Evolutionary conservation across 2,797 vertebrate species (phyloP), one percentile per base, ranked within the genome.

Genomic region (Sebastes paucispinis): DNA sequence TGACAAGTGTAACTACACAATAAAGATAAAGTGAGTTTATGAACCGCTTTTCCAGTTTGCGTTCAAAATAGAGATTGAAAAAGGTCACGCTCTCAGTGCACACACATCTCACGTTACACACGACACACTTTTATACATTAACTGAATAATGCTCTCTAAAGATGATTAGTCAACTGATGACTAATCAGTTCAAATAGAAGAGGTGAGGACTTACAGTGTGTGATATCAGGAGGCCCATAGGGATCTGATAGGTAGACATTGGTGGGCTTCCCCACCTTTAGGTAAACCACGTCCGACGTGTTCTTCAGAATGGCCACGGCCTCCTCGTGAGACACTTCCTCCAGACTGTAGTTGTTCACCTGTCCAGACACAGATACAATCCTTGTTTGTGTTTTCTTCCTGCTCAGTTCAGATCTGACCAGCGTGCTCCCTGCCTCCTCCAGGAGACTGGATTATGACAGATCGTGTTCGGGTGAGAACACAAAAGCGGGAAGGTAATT

Each of bases 261-360:
- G 87, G 97, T 98, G 85, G 98, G 97, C 82, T 99, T 99, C 57
- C 97, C 98, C 91, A 98, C 97, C 95, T 99, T 99, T 80, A 99
- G 93, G 91, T 98, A 98, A 52, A 99, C 98, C 73, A 99, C 97
- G 79, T 99, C 98, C 2, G 96, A 97, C 0, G 98, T 99, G 91
- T 98, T 98, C 96, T 99, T 99, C 95, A 99, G 81, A 92, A 99
- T 97, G 10, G 96, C 97, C 93, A 99, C 98, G 2, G 98, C 98
- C 88, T 99, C 98, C 93, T 99, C 98, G 29, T 99, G 98, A 54
- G 97, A 98, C 71, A 99, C 97, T 91, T 99, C 98, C 95, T 99
- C 98, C 95, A 99, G 95, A 89, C 97, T 97, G 95, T 98, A 99
- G 92, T 98, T 98, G 94, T 98, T 99, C 82, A 99, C 98, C 98